Base-by-base conservation (phyloP, 2,888 invertebrate genomes). In the Chrysina gloriosa region DNA sequence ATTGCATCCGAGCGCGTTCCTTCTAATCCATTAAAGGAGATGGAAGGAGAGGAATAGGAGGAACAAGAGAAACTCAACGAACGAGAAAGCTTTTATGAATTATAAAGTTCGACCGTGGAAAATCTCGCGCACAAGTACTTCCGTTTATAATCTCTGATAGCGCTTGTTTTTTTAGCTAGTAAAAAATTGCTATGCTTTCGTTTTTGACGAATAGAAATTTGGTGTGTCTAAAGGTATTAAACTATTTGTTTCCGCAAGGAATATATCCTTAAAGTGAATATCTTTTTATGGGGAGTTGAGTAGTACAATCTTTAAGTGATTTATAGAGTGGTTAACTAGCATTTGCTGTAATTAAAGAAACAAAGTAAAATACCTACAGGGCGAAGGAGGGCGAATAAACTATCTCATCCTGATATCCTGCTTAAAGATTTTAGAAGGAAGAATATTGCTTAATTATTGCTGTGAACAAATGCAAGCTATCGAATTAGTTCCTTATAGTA, bases 11-110 rank as follows among this genome's bases (percentile, higher is more conserved):
- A 61, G 58, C 58, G 58, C 42, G 42, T 61, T 61, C 58, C 58
- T 61, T 61, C 58, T 61, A 61, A 61, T 61, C 58, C 58, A 61
- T 61, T 61, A 61, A 61, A 61, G 58, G 58, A 61, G 58, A 42
- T 61, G 58, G 58, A 61, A 61, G 7, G 42, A 61, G 58, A 42
- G 29, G 58, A 25, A 42, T 42, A 45, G 58, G 45, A 61, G 58
- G 58, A 61, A 61, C 58, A 61, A 61, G 52, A 61, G 42, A 25
- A 61, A 61, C 25, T 19, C 58, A 42, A 39, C 58, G 42, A 61
- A 61, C 58, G 42, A 39, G 58, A 45, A 61, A 61, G 58, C 58
- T 61, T 61, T 61, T 61, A 61, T 61, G 58, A 61, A 61, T 61
- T 61, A 61, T 61, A 61, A 61, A 61, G 58, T 27, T 61, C 42